Evolutionary conservation across 2,797 vertebrate genomes (phyloP).

Genomic region (Gorsachius magnificus): DNA sequence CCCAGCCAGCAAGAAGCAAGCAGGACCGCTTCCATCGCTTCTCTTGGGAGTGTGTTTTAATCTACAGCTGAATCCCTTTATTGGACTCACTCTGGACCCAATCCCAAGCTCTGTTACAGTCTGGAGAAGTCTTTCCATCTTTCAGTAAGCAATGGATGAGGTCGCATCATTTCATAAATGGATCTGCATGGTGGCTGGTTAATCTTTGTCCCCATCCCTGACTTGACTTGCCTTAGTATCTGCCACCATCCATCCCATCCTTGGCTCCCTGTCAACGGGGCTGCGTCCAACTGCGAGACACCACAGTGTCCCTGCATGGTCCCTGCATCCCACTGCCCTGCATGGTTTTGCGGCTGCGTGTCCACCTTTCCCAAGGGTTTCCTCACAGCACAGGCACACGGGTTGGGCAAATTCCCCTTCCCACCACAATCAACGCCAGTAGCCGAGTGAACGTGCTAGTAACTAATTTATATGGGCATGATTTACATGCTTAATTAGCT

Average conservation of each 20-base stretch:
- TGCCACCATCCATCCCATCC: not conserved
- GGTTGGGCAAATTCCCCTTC: accelerated
- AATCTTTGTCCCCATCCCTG: not conserved
- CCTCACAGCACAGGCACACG: not conserved
- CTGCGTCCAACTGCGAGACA: accelerated
- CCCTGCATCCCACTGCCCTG: accelerated
- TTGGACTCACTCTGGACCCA: not conserved
- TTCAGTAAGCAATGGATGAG: not conserved
- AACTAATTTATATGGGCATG: slow-evolving; percentile 9
- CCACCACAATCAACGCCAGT: accelerated
- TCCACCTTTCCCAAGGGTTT: accelerated
- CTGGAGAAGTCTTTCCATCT: not conserved
- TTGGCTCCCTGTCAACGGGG: not conserved
- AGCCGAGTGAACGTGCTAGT: not conserved
- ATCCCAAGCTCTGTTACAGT: not conserved
- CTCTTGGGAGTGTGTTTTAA: not conserved
- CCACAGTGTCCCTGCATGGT: too few species aligned
- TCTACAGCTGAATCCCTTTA: not conserved
- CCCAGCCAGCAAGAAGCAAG: not conserved
- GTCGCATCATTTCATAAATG: accelerated
- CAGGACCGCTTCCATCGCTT: not conserved
- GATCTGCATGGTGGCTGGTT: accelerated
- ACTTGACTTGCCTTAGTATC: not conserved
- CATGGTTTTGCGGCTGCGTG: accelerated
- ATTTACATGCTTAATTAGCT: slow-evolving; percentile 52